Conservation (phyloP, 2,113 vertebrate species). For the Leptosomus discolor region DNA sequence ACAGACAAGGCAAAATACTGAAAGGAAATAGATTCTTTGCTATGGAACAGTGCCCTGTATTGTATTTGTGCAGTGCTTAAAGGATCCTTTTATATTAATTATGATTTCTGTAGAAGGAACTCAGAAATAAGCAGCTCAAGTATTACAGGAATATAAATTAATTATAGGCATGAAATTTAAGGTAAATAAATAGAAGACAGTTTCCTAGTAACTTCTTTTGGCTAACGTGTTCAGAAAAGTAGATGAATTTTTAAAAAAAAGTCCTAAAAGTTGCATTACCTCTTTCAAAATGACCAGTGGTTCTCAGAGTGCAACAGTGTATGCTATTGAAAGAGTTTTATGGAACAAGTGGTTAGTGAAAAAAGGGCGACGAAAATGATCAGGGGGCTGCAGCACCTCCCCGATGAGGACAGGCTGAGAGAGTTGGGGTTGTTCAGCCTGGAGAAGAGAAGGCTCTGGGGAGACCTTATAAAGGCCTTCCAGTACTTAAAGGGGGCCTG, state of each 20-base stretch:
- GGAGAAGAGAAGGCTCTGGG: no score
- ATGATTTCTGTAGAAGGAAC: background rate
- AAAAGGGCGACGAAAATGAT: no score
- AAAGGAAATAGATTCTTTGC: background rate
- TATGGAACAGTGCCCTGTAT: background rate
- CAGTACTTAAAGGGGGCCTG: no score
- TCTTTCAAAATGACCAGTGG: background rate
- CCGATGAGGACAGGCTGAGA: no score
- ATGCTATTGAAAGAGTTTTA: background rate
- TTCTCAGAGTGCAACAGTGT: background rate
- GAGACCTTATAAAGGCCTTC: no score
- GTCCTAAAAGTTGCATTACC: background rate
- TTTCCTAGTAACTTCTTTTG: background rate
- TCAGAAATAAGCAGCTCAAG: background rate
- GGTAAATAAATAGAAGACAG: background rate
- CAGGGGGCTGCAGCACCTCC: no score
- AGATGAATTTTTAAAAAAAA: background rate
- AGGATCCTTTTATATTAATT: background rate
- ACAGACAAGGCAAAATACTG: background rate
- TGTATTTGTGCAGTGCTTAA: background rate
- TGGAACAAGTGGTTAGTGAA: background rate
- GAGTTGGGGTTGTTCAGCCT: no score
- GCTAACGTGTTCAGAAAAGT: background rate
- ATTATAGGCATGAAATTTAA: background rate
- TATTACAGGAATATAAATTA: background rate